Evolutionary conservation across 1,140 invertebrate species (phyloP), one percentile per base, ranked within the genome.

Genomic region (Acromyrmex echinatior): DNA sequence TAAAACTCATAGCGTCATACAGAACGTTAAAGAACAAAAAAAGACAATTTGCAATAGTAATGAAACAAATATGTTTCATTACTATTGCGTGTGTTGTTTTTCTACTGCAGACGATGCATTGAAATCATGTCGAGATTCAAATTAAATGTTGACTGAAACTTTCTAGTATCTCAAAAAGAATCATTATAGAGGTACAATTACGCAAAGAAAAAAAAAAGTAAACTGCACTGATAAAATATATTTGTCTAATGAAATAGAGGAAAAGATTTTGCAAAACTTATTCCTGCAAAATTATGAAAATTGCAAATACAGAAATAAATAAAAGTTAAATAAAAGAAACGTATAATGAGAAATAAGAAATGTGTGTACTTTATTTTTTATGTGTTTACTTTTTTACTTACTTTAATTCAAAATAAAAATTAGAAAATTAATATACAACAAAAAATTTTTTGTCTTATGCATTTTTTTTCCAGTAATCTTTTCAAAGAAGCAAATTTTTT

Each of bases 321-420:
- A 35, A 14, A 16, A 76, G 18, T 76, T 35, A 31, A 35, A 35
- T 16, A 25, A 74, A 73, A 45, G 39, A 58, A 71, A 53, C n/a
- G 49, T 71, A 53, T 31, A 31, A 73, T 0, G 1, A 65, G 7
- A 66, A 66, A n/a, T 39, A 56, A 35, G 18, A 56, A 74, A 31
- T 39, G 7, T 39, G 35, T 39, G 35, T 39, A 9, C 35, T 39
- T 39, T 39, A 39, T 39, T 39, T 39, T 39, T 39, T 39, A 39
- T 39, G 35, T 39, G 35, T 39, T 39, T 39, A 39, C 35, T 39
- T 39, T 39, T 39, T 39, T 39, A 9, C 7, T 39, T 39, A 39
- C 7, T 39, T 39, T 39, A 39, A 39, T 39, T 39, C 35, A 39
- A 39, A 39, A 39, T 39, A 39, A 39, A 39, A 39, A 39, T 39